phyloP scores from a whole-genome alignment of 2,113 vertebrate genomes.

The Oenanthe melanoleuca region DNA sequence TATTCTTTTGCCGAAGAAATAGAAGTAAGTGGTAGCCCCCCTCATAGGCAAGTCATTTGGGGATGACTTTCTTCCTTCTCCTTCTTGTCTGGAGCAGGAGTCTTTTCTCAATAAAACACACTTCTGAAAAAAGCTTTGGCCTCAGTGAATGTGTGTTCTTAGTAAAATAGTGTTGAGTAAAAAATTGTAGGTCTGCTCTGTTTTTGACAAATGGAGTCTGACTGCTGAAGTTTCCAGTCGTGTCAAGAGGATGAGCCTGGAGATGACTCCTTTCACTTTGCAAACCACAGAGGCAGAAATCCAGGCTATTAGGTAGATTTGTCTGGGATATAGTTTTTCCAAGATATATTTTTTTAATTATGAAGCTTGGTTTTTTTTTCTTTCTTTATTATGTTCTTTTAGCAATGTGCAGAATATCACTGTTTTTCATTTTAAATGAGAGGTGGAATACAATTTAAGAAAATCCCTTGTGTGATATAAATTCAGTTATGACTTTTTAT shows the following conservation, averaged over 20 bases:
- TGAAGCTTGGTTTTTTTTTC: background rate
- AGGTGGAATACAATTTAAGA: background rate
- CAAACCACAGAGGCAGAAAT: background rate
- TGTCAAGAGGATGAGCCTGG: background rate
- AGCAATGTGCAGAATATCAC: background rate
- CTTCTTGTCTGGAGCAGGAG: background rate
- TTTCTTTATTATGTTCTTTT: background rate
- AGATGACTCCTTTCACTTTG: background rate
- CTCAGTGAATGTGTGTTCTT: background rate
- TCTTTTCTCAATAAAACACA: background rate
- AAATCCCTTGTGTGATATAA: background rate
- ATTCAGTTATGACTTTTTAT: constrained; percentile 18
- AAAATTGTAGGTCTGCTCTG: background rate
- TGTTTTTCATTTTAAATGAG: constrained; percentile 29
- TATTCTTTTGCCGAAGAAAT: background rate
- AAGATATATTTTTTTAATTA: constrained; percentile 21
- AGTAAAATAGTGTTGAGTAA: background rate
- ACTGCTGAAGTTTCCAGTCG: background rate
- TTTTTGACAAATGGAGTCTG: constrained; percentile 5
- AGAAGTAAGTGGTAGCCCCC: background rate
- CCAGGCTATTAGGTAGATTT: background rate
- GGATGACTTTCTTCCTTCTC: background rate
- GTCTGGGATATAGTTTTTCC: background rate
- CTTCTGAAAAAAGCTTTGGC: background rate
- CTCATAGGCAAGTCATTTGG: background rate